A percentile compares a stretch with the other conserved stretches of the same genome.
Evolutionary conservation across 2,113 vertebrate genomes (phyloP).

Genomic region (Strix aluco): DNA sequence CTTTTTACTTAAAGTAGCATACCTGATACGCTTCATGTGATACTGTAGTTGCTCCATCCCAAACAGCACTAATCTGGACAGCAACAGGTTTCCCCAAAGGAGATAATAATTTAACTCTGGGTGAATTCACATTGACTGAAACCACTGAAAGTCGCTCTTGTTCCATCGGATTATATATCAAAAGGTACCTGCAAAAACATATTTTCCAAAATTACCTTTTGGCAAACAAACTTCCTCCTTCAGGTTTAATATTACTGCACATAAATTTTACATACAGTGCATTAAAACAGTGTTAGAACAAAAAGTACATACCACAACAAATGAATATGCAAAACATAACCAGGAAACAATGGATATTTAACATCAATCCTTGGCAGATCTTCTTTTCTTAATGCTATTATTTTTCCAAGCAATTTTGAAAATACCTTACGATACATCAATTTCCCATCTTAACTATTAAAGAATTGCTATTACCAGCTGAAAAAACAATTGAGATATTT

Average conservation of each 20-base stretch:
- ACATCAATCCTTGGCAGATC: neutral
- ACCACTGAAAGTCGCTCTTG: conserved; percentile 82
- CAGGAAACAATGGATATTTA: conserved; percentile 23
- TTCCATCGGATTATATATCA: conserved; percentile 85
- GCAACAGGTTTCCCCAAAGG: conserved; percentile 74
- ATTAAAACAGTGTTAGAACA: conserved; percentile 22
- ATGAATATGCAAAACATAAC: conserved; percentile 40
- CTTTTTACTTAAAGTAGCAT: conserved; percentile 1
- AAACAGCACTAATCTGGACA: conserved; percentile 85
- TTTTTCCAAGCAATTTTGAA: neutral
- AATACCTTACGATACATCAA: neutral
- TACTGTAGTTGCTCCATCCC: conserved; percentile 73
- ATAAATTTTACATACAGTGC: neutral
- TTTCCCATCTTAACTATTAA: neutral
- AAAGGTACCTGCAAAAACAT: conserved; percentile 78
- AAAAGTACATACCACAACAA: conserved; percentile 23
- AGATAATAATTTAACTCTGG: conserved; percentile 73
- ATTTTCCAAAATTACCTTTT: conserved; percentile 4
- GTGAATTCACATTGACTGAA: conserved; percentile 77
- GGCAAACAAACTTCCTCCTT: neutral
- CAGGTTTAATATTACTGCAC: neutral
- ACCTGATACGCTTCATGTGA: conserved; percentile 86
- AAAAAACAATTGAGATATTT: neutral
- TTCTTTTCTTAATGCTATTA: neutral
- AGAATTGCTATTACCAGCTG: neutral